Conservation (phyloP, 2,888 invertebrate species). For the Coecobrya sp. region DNA sequence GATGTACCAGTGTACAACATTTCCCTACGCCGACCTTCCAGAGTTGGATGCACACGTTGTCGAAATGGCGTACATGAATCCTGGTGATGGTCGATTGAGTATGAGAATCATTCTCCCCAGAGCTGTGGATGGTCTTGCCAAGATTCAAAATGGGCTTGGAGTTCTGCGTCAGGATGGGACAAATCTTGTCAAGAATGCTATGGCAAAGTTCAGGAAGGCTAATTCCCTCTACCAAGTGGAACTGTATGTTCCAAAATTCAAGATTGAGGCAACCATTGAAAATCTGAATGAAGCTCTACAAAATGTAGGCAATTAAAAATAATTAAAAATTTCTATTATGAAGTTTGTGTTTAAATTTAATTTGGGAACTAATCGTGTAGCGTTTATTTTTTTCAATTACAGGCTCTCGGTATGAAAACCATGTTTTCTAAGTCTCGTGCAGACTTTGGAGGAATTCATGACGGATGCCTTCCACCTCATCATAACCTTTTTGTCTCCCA, state of each 20-base stretch:
- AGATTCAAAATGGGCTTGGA: neutral
- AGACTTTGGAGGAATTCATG: neutral
- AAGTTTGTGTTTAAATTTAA: neutral
- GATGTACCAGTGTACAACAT: neutral
- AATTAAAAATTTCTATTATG: too few species aligned
- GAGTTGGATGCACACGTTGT: conserved; percentile 26
- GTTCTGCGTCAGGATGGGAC: neutral
- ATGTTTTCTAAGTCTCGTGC: too few species aligned
- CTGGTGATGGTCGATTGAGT: neutral
- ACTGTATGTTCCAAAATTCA: neutral
- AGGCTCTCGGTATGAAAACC: neutral
- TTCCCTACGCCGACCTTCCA: neutral
- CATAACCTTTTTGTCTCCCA: neutral
- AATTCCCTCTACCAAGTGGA: neutral
- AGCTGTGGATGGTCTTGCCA: neutral
- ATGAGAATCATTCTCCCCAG: conserved; percentile 17
- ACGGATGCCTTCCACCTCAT: neutral
- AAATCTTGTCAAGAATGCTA: neutral
- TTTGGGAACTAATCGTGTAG: neutral
- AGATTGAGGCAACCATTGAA: neutral
- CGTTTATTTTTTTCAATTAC: neutral
- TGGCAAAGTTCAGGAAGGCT: neutral
- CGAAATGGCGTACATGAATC: neutral
- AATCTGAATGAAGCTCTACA: too few species aligned
- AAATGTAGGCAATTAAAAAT: neutral